Conservation (phyloP, 1,140 invertebrate genomes). For the Brachionus manjavacas region DNA sequence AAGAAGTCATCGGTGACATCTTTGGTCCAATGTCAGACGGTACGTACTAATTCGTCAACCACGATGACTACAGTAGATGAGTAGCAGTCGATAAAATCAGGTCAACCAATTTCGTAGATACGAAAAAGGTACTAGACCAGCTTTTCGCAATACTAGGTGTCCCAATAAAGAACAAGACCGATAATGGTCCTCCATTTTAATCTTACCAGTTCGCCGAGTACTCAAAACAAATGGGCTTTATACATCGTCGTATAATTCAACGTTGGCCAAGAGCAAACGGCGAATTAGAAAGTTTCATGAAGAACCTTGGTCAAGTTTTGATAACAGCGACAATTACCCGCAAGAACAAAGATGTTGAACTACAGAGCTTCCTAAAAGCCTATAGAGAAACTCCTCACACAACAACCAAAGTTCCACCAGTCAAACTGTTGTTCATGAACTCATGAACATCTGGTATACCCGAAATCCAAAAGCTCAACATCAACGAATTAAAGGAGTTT, state of each 20-base stretch:
- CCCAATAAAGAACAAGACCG: constrained; percentile 36
- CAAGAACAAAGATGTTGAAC: not conserved
- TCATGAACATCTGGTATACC: not conserved
- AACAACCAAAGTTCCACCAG: not conserved
- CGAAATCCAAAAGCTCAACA: not conserved
- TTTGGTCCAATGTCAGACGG: not conserved
- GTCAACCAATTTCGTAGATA: not conserved
- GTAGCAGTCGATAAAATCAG: not conserved
- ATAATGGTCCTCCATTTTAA: no score
- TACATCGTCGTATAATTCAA: constrained; percentile 44
- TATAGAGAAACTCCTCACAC: not conserved
- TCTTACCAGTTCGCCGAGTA: no score
- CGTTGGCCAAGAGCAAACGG: constrained; percentile 43
- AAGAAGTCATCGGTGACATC: not conserved
- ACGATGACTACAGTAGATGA: no score
- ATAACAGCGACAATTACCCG: not conserved
- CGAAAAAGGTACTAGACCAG: constrained; percentile 3
- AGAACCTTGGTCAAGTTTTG: constrained; percentile 10
- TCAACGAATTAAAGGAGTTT: not conserved
- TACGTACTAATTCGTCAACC: not conserved
- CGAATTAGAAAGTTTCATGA: constrained; percentile 44
- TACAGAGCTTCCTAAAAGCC: not conserved
- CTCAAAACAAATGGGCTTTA: constrained; percentile 39
- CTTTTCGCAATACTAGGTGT: constrained; percentile 45
- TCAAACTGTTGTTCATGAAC: not conserved